Base-by-base conservation (phyloP, 2,113 vertebrate species). In the Tyto alba region DNA sequence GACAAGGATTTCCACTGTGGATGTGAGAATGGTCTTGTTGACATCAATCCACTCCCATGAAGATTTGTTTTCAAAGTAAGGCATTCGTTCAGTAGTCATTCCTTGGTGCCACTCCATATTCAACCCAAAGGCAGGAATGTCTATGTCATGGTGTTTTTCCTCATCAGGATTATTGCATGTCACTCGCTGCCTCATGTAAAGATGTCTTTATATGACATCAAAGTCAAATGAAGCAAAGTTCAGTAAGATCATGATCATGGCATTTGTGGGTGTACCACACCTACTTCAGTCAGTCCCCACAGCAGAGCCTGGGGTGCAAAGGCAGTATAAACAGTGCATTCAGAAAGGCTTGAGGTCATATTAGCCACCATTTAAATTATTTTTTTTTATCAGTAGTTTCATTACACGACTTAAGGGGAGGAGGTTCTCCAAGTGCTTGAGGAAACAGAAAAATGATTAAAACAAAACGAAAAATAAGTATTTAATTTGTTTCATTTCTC, bases 1-100 rank as follows among this genome's bases (percentile, higher is more conserved):
- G 59, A 9, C 29, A 11, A 43, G 11, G 13, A 47, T 50, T 69
- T 92, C 14, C 27, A 19, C 19, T 81, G 17, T 17, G 4, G 7
- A 13, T 64, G 12, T 53, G 41, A 67, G 34, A 40, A 76, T 48
- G 19, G 21, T 10, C 8, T 90, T 53, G 32, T 18, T 27, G 60
- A 56, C 6, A 16, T 13, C 8, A 53, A 29, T 7, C 10, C 11
- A 40, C 16, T 4, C 14, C 13, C 8, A 29, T 1, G 0, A 86
- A 59, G 13, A 68, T 30, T 68, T 78, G 12, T 67, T 93, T 63
- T 40, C 18, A 36, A 55, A 71, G 10, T 12, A 15, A 53, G 11
- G 2, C 17, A 57, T 57, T 89, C 59, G 6, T 68, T 60, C n/a
- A 63, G 30, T 23, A 26, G 14, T 26, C 10, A 60, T 76, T 79